Percentiles rank a stretch among this genome's conserved stretches.
phyloP scores from a whole-genome alignment of 2,888 invertebrate species.

The Aphodius granarius region DNA sequence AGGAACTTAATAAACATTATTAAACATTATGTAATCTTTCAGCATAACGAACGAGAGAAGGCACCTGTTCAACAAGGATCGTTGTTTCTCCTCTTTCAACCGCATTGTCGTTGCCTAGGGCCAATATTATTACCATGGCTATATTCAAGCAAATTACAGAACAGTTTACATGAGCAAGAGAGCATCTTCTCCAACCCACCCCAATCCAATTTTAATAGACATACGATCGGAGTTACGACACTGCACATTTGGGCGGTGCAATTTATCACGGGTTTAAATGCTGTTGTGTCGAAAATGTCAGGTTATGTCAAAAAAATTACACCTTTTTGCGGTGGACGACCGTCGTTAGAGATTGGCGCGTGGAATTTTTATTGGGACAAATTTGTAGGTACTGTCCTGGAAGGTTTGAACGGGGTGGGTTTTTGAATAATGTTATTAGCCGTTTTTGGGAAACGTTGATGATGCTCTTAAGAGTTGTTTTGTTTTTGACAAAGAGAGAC shows the following conservation, averaged over 20 bases:
- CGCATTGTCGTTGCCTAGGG: constrained; percentile 1
- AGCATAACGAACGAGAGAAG: background rate
- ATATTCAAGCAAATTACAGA: constrained; percentile 7
- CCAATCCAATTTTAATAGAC: constrained; percentile 9
- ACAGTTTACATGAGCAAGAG: constrained; percentile 6
- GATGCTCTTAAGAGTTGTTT: too few species aligned
- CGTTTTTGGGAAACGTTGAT: background rate
- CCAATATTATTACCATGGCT: constrained; percentile 5
- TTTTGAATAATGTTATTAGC: constrained; percentile 1
- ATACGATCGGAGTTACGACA: background rate
- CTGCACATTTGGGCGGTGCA: background rate
- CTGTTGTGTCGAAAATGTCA: constrained; percentile 1
- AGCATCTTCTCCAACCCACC: background rate
- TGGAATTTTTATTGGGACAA: constrained; percentile 12
- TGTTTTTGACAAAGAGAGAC: too few species aligned
- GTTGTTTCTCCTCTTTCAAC: background rate
- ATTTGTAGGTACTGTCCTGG: constrained; percentile 3
- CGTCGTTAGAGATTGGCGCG: background rate
- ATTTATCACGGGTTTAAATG: background rate
- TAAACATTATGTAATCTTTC: background rate
- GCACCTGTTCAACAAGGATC: background rate
- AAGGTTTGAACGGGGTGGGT: background rate
- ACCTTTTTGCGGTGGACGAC: background rate
- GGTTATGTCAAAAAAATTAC: too few species aligned
- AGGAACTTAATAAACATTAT: background rate